Evolutionary conservation across 2,888 invertebrate species (phyloP).

Genomic region (Idaea dimidiata): DNA sequence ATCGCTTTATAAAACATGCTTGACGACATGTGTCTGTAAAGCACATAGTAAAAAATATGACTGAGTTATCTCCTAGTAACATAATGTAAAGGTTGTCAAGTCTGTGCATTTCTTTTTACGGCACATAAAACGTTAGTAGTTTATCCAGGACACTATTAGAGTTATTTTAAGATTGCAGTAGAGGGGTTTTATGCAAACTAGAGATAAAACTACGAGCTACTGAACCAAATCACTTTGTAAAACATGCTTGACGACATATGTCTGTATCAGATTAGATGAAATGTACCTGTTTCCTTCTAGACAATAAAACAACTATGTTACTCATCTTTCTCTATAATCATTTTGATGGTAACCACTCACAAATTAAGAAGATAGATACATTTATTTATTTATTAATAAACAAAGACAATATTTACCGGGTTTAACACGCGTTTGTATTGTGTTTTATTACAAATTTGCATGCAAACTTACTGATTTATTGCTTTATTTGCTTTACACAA

Average conservation of each 20-base stretch:
- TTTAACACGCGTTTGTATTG: no score
- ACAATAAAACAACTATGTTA: no score
- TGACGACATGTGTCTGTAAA: slow-evolving; percentile 12
- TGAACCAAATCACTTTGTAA: neutral
- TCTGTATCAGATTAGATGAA: neutral
- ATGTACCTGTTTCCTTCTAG: neutral
- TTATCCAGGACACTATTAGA: slow-evolving; percentile 29
- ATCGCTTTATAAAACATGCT: no score
- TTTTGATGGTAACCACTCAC: no score
- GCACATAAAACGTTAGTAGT: slow-evolving; percentile 30
- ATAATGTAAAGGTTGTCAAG: slow-evolving; percentile 27
- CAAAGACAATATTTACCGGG: no score
- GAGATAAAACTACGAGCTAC: slow-evolving; percentile 11
- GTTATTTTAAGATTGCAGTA: slow-evolving; percentile 25
- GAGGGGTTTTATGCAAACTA: slow-evolving; percentile 16
- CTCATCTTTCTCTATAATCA: no score
- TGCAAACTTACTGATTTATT: no score
- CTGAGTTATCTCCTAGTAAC: slow-evolving; percentile 34
- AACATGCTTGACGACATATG: neutral
- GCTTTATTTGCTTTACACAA: no score
- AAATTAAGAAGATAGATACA: no score
- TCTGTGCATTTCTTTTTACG: slow-evolving; percentile 38
- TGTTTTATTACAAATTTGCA: no score
- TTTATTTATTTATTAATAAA: no score
- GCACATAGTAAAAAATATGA: slow-evolving; percentile 31